These are phyloP conservation scores for Acrobasis consociella DNA, from an alignment of 2,888 invertebrate species.

Conservation along the genomic window DNA sequence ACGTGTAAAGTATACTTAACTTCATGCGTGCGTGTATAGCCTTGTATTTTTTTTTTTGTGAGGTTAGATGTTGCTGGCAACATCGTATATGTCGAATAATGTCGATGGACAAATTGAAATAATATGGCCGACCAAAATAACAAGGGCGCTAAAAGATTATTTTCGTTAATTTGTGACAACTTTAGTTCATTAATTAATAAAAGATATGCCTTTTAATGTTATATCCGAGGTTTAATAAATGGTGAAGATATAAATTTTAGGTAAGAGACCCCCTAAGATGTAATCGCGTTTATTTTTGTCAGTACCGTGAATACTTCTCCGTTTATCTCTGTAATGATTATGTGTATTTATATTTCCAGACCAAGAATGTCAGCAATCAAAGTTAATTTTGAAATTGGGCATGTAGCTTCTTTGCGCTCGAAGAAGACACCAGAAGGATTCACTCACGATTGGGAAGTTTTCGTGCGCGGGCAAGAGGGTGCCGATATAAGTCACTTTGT, in stretches of 20 bases:
- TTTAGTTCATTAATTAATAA: conserved; percentile 46
- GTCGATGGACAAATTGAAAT: conserved; percentile 38
- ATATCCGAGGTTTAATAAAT: conserved; percentile 37
- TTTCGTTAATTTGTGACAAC: conserved; percentile 55
- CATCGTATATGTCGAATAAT: conserved; percentile 2
- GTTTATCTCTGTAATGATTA: conserved; percentile 25
- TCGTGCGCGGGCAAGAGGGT: conserved; percentile 93
- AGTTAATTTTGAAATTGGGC: conserved; percentile 96
- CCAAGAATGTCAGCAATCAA: conserved; percentile 70
- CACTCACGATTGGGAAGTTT: conserved; percentile 99
- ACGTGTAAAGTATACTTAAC: too few species aligned
- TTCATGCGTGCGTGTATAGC: too few species aligned
- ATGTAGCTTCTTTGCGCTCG: conserved; percentile 91
- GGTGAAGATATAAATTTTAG: conserved; percentile 35
- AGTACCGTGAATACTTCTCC: conserved; percentile 35
- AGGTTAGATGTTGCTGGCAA: not conserved
- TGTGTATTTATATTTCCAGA: conserved; percentile 40
- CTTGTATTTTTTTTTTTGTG: too few species aligned
- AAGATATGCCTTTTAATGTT: conserved; percentile 41
- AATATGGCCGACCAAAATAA: conserved; percentile 82
- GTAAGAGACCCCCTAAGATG: conserved; percentile 38
- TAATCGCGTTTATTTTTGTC: conserved; percentile 39
- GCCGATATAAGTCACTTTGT: conserved; percentile 95
- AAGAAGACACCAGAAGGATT: conserved; percentile 94
- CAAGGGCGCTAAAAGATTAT: conserved; percentile 81